Evolutionary conservation across 2,113 vertebrate species (phyloP).

Genomic region (Salvelinus alpinus): DNA sequence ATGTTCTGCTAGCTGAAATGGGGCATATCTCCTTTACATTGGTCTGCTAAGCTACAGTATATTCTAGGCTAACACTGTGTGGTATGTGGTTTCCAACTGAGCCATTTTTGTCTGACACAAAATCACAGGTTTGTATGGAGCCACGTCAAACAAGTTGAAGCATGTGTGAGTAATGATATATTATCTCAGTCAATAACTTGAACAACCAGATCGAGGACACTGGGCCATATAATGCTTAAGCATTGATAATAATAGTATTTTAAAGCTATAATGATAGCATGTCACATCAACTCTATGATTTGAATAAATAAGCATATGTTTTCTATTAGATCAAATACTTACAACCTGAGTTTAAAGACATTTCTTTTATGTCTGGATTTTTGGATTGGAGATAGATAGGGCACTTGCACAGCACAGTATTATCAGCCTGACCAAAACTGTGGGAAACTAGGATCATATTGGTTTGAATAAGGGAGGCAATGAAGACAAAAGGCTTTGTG

Average conservation of each 20-base stretch:
- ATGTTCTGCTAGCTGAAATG: constrained; percentile 6
- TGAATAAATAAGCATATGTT: no score
- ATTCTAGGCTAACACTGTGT: background rate
- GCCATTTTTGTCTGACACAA: background rate
- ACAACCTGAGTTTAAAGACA: no score
- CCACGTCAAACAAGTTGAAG: background rate
- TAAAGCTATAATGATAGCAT: no score
- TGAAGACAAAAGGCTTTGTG: constrained; percentile 9
- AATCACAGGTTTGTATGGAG: constrained; percentile 17
- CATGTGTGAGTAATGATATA: constrained; percentile 27
- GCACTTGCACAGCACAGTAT: no score
- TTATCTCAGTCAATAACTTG: constrained; percentile 20
- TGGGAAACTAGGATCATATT: background rate
- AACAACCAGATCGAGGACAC: constrained; percentile 7
- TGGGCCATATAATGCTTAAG: constrained; percentile 11
- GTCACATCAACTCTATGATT: no score
- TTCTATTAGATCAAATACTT: no score
- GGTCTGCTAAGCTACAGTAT: background rate
- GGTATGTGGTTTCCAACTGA: constrained; percentile 1
- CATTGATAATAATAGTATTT: background rate
- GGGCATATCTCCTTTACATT: constrained; percentile 9
- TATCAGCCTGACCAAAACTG: background rate
- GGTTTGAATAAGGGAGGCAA: background rate
- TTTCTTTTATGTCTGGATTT: no score
- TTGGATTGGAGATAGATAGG: no score